phyloP scores from a whole-genome alignment of 2,113 vertebrate genomes.

The Bubo bubo region DNA sequence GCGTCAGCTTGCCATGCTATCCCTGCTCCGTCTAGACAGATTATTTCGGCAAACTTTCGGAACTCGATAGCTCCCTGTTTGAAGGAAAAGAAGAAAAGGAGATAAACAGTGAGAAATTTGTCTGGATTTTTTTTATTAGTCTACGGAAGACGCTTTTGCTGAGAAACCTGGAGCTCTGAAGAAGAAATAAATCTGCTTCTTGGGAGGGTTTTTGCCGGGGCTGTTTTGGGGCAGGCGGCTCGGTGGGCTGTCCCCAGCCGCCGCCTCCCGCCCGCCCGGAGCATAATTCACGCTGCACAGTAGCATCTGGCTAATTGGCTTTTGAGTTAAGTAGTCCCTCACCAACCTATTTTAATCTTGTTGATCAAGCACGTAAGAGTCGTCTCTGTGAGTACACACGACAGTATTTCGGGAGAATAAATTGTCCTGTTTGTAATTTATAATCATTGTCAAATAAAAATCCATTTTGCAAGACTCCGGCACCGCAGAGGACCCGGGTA shows the following conservation, averaged over 20 bases:
- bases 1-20: fast-evolving
- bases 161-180: background rate
- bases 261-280: background rate
- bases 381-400: background rate
- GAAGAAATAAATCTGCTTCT: background rate
- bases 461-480: background rate
- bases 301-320: slow-evolving; percentile 59
- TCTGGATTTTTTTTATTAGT: background rate
- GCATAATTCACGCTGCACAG: background rate
- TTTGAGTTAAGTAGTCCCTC: slow-evolving; percentile 39
- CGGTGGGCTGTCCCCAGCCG: background rate
- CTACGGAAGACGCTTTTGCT: background rate
- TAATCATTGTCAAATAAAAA: background rate
- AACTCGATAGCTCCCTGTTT: background rate
- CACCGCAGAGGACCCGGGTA: background rate
- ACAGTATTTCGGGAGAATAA: background rate
- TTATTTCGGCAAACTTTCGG: background rate
- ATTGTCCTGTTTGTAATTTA: background rate
- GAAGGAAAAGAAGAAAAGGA: background rate
- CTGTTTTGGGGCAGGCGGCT: background rate
- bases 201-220: background rate
- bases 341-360: slow-evolving; percentile 15
- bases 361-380: background rate
- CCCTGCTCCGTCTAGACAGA: background rate
- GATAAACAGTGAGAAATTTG: background rate